Base-by-base conservation (phyloP, 2,113 vertebrate species). In the Stictonetta naevosa region DNA sequence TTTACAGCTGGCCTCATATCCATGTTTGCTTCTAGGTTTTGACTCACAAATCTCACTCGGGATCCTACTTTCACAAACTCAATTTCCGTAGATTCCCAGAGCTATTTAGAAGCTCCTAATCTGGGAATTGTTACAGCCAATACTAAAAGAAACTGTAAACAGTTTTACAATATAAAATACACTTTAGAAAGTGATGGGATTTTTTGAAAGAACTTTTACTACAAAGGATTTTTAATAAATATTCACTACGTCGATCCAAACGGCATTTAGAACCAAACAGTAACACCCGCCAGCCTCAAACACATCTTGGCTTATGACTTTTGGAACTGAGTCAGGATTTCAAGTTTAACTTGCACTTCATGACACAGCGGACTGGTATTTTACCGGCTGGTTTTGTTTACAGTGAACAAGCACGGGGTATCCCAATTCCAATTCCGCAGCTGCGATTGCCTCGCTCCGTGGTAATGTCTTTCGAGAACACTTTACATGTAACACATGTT, bases 301-400 rank as follows among this genome's bases (percentile, higher is more conserved):
- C 4, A 72, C 22, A 29, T 26, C 64, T 81, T 69, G 53, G 66
- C 55, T 75, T 36, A 86, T 15, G 29, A 53, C 68, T 87, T 64
- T 8, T 46, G 40, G 58, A 89, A 55, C 40, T 28, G 58, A 95
- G 83, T 92, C 91, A 87, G 83, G 58, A 87, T 91, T 89, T 89
- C 66, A 84, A 78, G 77, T 66, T 68, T 52, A 84, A 73, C 36
- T 22, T 1, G 4, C 42, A 29, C 29, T 31, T 72, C 52, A 6
- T 60, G 92, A 44, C 42, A 72, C 46, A 88, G 7, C 8, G 52
- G 75, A 53, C 17, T 5, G 21, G 50, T 7, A 11, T 72, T 87
- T 36, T 17, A 72, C 22, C 80, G 46, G 42, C 60, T 3, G 0
- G 1, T 29, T 20, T 9, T 80, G 60, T 56, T 78, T 67, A 55